A percentile compares a stretch with the other conserved stretches of the same genome.
Conservation (phyloP, 2,888 invertebrate genomes). For the Tromatobia lineatoria region DNA sequence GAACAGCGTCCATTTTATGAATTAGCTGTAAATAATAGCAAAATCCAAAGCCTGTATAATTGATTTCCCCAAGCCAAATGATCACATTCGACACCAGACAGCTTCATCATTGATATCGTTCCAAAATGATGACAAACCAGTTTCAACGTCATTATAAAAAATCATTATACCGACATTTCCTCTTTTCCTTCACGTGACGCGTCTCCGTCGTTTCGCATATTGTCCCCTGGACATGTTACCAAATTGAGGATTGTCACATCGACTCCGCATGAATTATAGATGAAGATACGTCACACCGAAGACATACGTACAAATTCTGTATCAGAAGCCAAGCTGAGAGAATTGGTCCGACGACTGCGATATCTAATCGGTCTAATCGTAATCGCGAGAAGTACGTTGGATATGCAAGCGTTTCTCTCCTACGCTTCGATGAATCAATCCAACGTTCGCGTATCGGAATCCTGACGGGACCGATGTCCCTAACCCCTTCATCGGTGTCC, state of each 20-base stretch:
- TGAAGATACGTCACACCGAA: conserved; percentile 7
- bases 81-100: no score
- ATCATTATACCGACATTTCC: no score
- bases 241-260: conserved; percentile 1
- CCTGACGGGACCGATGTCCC: conserved; percentile 16
- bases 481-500: conserved; percentile 8
- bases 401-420: background rate
- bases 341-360: conserved; percentile 1
- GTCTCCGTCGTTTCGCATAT: background rate
- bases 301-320: background rate
- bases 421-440: conserved; percentile 34
- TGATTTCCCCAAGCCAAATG: no score
- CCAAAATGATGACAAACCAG: no score
- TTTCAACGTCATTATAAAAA: no score
- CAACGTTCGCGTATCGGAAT: conserved; percentile 25
- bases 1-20: no score
- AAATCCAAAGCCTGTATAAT: no score
- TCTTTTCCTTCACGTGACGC: background rate
- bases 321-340: conserved; percentile 4
- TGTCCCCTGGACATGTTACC: background rate
- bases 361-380: conserved; percentile 43
- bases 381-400: conserved; percentile 39
- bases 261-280: conserved; percentile 4
- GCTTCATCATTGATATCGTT: no score
- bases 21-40: no score